These are phyloP conservation scores for Hydroisotoma schaefferi DNA, from an alignment of 2,888 invertebrate genomes.

Conservation along the genomic window DNA sequence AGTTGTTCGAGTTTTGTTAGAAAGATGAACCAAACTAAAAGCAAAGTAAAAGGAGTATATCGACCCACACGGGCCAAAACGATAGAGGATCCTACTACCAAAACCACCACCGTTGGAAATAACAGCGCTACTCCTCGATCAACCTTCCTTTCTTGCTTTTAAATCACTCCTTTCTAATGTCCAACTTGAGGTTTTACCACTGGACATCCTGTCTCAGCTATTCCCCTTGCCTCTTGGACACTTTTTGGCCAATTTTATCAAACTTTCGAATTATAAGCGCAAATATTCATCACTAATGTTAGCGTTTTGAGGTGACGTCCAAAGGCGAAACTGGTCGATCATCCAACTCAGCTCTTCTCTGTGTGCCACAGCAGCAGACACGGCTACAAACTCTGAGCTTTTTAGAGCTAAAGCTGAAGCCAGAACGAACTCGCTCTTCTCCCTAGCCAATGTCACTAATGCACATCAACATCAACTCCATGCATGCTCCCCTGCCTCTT, in stretches of 20 bases:
- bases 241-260: conserved; percentile 1
- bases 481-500: too few relatives aligned
- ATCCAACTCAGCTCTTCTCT: too few relatives aligned
- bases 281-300: conserved; percentile 29
- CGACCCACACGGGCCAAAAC: conserved; percentile 15
- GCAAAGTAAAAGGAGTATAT: too few relatives aligned
- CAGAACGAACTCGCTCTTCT: too few relatives aligned
- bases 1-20: neutral
- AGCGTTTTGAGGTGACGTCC: conserved; percentile 19
- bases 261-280: conserved; percentile 26
- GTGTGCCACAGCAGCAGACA: too few relatives aligned
- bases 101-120: neutral
- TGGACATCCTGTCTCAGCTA: neutral
- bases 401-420: too few relatives aligned
- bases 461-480: too few relatives aligned
- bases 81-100: neutral
- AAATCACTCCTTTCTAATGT: conserved; percentile 9
- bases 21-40: neutral
- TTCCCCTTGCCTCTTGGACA: neutral
- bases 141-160: conserved; percentile 20
- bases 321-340: conserved; percentile 25
- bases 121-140: conserved; percentile 11
- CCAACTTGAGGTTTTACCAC: too few relatives aligned
- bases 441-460: conserved; percentile 12
- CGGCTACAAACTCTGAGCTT: too few relatives aligned